phyloP scores from a whole-genome alignment of 2,113 vertebrate genomes.

The Hylia prasina region DNA sequence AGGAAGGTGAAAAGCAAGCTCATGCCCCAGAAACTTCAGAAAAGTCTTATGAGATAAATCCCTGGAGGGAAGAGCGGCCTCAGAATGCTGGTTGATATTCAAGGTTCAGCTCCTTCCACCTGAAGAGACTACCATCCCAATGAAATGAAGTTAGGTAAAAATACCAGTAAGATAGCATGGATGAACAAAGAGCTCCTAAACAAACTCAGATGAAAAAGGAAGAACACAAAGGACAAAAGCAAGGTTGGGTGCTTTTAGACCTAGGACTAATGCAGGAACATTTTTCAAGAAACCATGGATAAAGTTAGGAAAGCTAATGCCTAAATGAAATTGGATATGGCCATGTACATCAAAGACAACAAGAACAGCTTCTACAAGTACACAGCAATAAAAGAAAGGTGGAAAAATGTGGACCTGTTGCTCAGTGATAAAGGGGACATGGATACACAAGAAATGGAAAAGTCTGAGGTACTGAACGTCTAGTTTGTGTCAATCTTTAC shows the following conservation, averaged over 20 bases:
- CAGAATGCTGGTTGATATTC: background rate
- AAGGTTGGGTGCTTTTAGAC: background rate
- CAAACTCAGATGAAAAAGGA: background rate
- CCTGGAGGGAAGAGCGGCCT: accelerated
- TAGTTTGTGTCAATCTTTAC: background rate
- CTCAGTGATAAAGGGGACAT: background rate
- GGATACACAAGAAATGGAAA: background rate
- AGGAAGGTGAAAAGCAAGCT: background rate
- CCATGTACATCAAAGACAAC: background rate
- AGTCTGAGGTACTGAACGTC: background rate
- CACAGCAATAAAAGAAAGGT: background rate
- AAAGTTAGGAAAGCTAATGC: background rate
- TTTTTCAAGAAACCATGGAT: background rate
- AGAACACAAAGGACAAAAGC: background rate
- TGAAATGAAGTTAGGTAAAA: background rate
- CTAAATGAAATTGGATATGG: background rate
- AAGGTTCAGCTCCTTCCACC: background rate
- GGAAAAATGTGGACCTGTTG: background rate
- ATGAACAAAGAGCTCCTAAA: background rate
- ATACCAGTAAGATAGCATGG: background rate
- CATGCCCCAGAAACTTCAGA: background rate
- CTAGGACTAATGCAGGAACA: background rate
- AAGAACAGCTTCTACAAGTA: background rate
- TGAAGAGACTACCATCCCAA: background rate
- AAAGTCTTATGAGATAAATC: background rate